Evolutionary conservation across 2,113 vertebrate genomes (phyloP).

Genomic region (Osmerus mordax): DNA sequence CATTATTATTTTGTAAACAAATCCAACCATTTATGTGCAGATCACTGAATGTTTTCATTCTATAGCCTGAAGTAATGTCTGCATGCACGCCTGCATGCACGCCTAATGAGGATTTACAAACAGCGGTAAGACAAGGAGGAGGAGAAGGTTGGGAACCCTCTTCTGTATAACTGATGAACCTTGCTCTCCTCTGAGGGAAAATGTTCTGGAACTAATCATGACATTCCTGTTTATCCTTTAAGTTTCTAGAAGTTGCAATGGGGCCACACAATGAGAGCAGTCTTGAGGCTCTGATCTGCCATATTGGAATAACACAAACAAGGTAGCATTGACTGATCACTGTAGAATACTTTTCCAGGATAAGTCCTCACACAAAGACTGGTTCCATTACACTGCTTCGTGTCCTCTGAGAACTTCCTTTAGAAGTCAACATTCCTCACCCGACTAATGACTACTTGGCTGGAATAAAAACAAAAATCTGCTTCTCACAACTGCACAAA

Average conservation of each 20-base stretch:
- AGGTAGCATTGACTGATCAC: conserved; percentile 49
- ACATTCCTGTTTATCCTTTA: conserved; percentile 40
- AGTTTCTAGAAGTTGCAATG: conserved; percentile 45
- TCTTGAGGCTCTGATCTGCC: conserved; percentile 40
- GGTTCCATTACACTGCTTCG: conserved; percentile 13
- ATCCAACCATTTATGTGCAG: no score
- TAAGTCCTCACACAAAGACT: conserved; percentile 10
- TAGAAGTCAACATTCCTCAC: conserved; percentile 25
- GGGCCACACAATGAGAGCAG: conserved; percentile 65
- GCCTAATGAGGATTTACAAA: no score
- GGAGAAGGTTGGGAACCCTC: no score
- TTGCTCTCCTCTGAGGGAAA: not conserved
- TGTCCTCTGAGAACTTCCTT: conserved; percentile 16
- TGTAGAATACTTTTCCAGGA: conserved; percentile 27
- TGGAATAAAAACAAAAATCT: conserved; percentile 6
- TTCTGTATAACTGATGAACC: not conserved
- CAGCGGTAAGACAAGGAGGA: no score
- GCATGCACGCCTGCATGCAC: no score
- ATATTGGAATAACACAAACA: conserved; percentile 50
- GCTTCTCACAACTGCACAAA: conserved; percentile 14
- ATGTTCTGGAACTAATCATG: conserved; percentile 15
- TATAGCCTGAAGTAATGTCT: no score
- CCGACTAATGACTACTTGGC: conserved; percentile 13
- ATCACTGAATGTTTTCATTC: no score
- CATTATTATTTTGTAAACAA: no score